Evolutionary conservation across 2,888 invertebrate species (phyloP).

Genomic region (Orthosia incerta): DNA sequence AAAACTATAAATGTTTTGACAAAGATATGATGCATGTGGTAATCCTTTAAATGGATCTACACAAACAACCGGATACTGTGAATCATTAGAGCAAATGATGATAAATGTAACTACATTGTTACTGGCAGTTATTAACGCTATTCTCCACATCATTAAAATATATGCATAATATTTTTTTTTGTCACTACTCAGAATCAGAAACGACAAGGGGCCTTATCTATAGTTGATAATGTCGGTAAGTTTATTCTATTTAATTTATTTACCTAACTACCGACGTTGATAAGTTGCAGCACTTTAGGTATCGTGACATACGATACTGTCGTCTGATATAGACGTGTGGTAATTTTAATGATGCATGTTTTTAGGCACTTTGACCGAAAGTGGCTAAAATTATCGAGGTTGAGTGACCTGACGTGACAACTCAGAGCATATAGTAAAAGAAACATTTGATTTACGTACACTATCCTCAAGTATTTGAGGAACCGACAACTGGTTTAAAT

Average conservation of each 20-base stretch:
- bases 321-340: not conserved
- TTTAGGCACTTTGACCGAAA: not conserved
- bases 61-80: slow-evolving; percentile 2
- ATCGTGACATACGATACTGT: slow-evolving; percentile 21
- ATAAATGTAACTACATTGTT: slow-evolving; percentile 3
- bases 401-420: not conserved
- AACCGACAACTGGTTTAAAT: not conserved
- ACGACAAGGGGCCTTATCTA: slow-evolving; percentile 6
- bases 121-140: not conserved
- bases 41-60: not conserved
- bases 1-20: not conserved
- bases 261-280: slow-evolving; percentile 28
- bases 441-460: not conserved
- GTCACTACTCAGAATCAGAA: not conserved
- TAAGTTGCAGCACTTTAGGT: slow-evolving; percentile 1
- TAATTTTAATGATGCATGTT: not conserved
- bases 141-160: not conserved
- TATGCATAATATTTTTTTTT: not conserved
- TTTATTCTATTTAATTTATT: slow-evolving; percentile 42
- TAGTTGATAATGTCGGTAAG: slow-evolving; percentile 30
- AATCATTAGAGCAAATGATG: slow-evolving; percentile 16
- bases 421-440: not conserved
- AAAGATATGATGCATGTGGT: not conserved
- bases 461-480: not conserved
- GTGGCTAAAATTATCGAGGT: not conserved